These are phyloP conservation scores for Flexamia atlantica DNA, from an alignment of 2,888 invertebrate species.

Conservation along the genomic window DNA sequence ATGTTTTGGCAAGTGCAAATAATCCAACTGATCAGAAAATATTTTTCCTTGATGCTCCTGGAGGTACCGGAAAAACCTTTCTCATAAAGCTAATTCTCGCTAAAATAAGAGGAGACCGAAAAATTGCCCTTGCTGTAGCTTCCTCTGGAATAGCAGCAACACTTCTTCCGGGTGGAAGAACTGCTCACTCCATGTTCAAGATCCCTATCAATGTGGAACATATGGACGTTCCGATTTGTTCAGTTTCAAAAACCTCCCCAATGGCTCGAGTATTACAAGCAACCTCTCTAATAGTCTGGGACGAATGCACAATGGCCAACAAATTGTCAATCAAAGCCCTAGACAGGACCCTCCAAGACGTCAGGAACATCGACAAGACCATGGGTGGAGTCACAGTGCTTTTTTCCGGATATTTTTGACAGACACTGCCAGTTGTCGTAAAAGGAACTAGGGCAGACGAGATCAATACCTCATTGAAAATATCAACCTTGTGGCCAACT, in stretches of 20 bases:
- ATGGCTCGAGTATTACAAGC: background rate
- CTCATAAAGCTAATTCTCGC: conserved; percentile 31
- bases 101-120: conserved; percentile 1
- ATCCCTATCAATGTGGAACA: conserved; percentile 20
- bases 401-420: conserved; percentile 22
- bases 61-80: conserved; percentile 44
- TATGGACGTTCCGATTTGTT: background rate
- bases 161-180: conserved; percentile 70
- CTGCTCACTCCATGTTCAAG: conserved; percentile 44
- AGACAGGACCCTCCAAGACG: conserved; percentile 28
- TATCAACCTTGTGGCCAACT: conserved; percentile 8
- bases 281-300: conserved; percentile 39
- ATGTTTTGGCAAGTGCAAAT: conserved; percentile 17
- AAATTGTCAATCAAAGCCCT: conserved; percentile 16
- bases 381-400: conserved; percentile 46
- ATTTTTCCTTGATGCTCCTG: conserved; percentile 49
- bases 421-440: conserved; percentile 38
- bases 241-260: background rate
- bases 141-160: conserved; percentile 29
- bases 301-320: conserved; percentile 49
- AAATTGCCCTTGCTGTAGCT: conserved; percentile 37
- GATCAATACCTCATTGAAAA: conserved; percentile 3
- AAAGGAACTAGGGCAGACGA: conserved; percentile 50
- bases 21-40: background rate
- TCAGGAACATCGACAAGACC: background rate